Evolutionary conservation across 1,140 invertebrate species (phyloP), one percentile per base, ranked within the genome.

Genomic region (Anthonomus grandis): DNA sequence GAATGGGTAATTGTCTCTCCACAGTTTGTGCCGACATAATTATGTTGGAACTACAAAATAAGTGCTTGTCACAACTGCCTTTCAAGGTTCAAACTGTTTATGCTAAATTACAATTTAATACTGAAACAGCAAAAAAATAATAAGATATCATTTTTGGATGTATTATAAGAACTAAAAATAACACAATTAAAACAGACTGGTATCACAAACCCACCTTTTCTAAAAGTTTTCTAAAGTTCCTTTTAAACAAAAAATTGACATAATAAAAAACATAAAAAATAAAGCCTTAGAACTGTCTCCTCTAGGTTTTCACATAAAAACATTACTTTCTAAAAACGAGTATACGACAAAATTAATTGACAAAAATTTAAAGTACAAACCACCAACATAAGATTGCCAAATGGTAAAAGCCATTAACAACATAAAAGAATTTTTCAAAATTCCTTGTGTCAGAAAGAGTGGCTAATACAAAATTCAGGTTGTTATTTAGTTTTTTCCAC

Each of bases 201-300:
- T 57, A 49, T 19, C 54, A 55, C 5, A 57, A 57, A 50, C 45
- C 45, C 17, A 49, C 54, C n/a, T 49, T n/a, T 31, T 57, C 54
- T 39, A 46, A 39, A 41, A 31, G 44, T 18, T 57, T 24, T 50
- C 17, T 57, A n/a, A 57, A 57, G 21, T 48, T 38, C 24, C 31
- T 25, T 23, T 54, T 15, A 22, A 22, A 42, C 5, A 24, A 34
- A 54, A 54, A 36, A 46, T 54, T 12, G 46, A 54, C 25, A 25
- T 54, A 10, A 46, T 45, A 15, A 25, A 1, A 34, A 34, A 25
- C n/a, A 12, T 54, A 21, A 54, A 54, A 54, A 25, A 15, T 8
- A 49, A 31, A 49, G 47, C 47, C 5, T 22, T 49, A 49, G 15
- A 49, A 18, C 17, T 49, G 12, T 49, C 47, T 18, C 17, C 18